Percentiles rank a stretch among this genome's conserved stretches.
Evolutionary conservation across 2,888 invertebrate genomes (phyloP).

Genomic region (Eugnorisma glareosa): DNA sequence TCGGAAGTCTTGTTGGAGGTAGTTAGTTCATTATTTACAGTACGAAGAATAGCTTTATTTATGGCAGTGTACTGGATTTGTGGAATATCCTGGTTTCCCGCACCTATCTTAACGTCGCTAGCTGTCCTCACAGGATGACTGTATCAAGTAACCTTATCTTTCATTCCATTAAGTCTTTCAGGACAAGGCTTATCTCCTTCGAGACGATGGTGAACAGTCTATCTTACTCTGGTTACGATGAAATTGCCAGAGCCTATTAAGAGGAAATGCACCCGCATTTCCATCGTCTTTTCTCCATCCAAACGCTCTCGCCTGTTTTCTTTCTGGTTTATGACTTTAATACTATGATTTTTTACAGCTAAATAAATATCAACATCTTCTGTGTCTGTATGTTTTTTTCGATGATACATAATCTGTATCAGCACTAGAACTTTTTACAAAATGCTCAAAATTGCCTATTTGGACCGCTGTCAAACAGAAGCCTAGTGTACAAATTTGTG

Average conservation of each 20-base stretch:
- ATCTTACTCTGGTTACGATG: background rate
- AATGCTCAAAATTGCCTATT: too few relatives aligned
- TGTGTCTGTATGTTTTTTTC: too few relatives aligned
- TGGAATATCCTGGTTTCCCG: background rate
- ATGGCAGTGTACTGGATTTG: background rate
- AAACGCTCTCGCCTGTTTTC: too few relatives aligned
- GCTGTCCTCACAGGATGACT: background rate
- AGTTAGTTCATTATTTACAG: constrained; percentile 54
- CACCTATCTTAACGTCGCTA: background rate
- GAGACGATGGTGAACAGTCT: background rate
- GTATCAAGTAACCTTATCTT: background rate
- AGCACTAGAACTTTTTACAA: too few relatives aligned
- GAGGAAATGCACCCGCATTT: too few relatives aligned
- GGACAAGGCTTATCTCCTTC: background rate
- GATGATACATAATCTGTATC: too few relatives aligned
- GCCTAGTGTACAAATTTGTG: too few relatives aligned
- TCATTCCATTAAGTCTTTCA: background rate
- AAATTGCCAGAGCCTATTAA: background rate
- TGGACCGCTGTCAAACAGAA: too few relatives aligned
- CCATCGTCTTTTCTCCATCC: too few relatives aligned
- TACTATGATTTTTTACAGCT: too few relatives aligned
- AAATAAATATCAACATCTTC: too few relatives aligned
- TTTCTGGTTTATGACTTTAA: too few relatives aligned
- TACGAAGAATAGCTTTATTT: constrained; percentile 34
- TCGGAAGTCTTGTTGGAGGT: constrained; percentile 35